Evolutionary conservation across 2,888 invertebrate genomes (phyloP).

Genomic region (Noctua janthe): DNA sequence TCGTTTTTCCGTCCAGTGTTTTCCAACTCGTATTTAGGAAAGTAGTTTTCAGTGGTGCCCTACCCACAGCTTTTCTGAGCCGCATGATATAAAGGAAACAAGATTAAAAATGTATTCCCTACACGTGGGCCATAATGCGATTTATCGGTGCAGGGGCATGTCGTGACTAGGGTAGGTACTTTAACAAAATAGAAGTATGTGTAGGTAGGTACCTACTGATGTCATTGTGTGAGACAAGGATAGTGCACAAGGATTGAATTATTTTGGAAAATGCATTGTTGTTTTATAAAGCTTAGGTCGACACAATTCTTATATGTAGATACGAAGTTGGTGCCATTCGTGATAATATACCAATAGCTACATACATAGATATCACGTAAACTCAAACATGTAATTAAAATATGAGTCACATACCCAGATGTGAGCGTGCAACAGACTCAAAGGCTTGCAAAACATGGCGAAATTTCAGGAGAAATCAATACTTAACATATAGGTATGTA

Average conservation of each 20-base stretch:
- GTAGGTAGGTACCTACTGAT: slow-evolving; percentile 65
- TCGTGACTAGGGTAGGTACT: slow-evolving; percentile 85
- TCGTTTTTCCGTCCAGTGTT: slow-evolving; percentile 3
- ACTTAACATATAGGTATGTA: slow-evolving; percentile 47
- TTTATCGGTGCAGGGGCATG: slow-evolving; percentile 87
- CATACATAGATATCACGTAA: background rate
- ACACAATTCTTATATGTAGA: background rate
- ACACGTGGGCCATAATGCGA: slow-evolving; percentile 90
- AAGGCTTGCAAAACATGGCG: slow-evolving; percentile 44
- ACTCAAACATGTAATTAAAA: background rate
- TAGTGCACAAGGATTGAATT: slow-evolving; percentile 14
- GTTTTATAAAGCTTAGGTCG: slow-evolving; percentile 2
- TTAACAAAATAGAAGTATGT: slow-evolving; percentile 75
- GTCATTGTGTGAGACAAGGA: slow-evolving; percentile 68
- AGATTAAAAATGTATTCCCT: slow-evolving; percentile 90
- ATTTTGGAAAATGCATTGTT: background rate
- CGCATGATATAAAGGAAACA: slow-evolving; percentile 88
- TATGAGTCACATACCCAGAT: background rate
- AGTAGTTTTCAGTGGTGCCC: slow-evolving; percentile 68
- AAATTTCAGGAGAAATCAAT: slow-evolving; percentile 60
- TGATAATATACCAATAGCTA: background rate
- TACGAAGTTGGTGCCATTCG: no score
- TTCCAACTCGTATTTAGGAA: slow-evolving; percentile 47
- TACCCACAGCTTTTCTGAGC: slow-evolving; percentile 79
- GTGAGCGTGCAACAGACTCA: slow-evolving; percentile 7